These are phyloP conservation scores for Cephus spinipes DNA, from an alignment of 2,888 invertebrate species.

Conservation along the genomic window DNA sequence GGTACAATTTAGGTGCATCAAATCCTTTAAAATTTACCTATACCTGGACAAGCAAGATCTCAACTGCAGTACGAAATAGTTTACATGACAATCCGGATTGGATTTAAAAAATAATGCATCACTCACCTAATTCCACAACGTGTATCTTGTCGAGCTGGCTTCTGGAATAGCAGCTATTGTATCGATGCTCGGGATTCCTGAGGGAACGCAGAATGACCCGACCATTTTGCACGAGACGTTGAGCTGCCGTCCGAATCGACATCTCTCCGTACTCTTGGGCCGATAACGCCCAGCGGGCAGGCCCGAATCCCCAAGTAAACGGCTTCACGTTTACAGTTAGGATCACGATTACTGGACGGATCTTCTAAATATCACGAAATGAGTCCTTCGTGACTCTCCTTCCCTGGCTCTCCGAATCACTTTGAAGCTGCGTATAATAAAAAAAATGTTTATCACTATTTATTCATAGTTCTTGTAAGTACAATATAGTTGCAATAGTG, in stretches of 20 bases:
- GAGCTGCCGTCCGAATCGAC: conserved; percentile 57
- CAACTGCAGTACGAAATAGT: not conserved
- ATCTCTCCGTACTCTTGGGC: conserved; percentile 54
- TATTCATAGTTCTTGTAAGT: not conserved
- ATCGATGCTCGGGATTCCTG: conserved; percentile 42
- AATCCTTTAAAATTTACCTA: not conserved
- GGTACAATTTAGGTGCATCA: not conserved
- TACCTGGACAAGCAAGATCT: not conserved
- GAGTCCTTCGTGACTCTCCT: not conserved
- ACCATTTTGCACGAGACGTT: conserved; percentile 61
- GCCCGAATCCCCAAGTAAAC: conserved; percentile 35
- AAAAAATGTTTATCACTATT: not conserved
- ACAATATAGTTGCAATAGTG: not conserved
- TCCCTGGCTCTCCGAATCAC: not conserved
- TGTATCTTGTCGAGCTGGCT: conserved; percentile 60
- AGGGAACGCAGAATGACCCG: conserved; percentile 54
- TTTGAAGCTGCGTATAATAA: not conserved
- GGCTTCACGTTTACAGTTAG: conserved; percentile 30
- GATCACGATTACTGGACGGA: not conserved
- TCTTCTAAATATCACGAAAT: not conserved
- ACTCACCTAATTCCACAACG: conserved; percentile 61
- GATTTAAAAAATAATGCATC: not conserved
- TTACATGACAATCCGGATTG: not conserved
- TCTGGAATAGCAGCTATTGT: conserved; percentile 41
- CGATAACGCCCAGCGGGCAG: conserved; percentile 54